Evolutionary conservation across 2,113 vertebrate genomes (phyloP).

Genomic region (Hiodon alosoides): DNA sequence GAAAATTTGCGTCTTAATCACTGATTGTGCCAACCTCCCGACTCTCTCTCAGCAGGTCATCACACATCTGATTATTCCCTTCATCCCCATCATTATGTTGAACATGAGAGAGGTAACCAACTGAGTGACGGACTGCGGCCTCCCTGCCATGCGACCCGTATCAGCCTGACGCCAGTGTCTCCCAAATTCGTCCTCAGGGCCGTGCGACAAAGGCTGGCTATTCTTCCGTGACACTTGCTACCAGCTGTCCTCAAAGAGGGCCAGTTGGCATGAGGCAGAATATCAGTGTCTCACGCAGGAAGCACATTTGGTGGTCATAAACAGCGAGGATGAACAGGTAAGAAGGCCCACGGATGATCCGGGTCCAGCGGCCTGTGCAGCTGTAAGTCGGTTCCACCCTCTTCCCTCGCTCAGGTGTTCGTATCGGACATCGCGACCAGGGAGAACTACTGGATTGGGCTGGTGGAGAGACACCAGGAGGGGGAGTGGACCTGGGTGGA

Average conservation of each 20-base stretch:
- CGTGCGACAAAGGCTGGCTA: constrained; percentile 31
- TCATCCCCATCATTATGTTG: background rate
- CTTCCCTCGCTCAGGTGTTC: constrained; percentile 27
- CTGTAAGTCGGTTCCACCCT: background rate
- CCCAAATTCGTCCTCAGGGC: constrained; percentile 13
- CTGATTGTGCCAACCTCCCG: background rate
- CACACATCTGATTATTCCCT: background rate
- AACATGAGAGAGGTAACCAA: constrained; percentile 25
- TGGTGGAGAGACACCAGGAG: constrained; percentile 32
- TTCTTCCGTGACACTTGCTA: constrained; percentile 31
- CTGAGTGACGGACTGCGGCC: background rate
- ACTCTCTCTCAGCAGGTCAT: background rate
- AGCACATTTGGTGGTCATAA: constrained; percentile 35
- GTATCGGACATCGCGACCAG: background rate
- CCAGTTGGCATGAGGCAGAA: constrained; percentile 31
- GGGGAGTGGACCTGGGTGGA: constrained; percentile 59
- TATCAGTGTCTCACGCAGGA: constrained; percentile 11
- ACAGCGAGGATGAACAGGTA: constrained; percentile 33
- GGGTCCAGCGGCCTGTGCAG: too few relatives aligned
- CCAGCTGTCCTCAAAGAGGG: constrained; percentile 16
- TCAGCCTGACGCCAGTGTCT: background rate
- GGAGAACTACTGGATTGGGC: constrained; percentile 36
- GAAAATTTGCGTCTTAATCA: background rate
- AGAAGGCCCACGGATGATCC: background rate
- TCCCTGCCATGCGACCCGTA: too few relatives aligned